A percentile compares a stretch with the other conserved stretches of the same genome.
Conservation (phyloP, 2,888 invertebrate species). For the Meiosimyza platycephala region DNA sequence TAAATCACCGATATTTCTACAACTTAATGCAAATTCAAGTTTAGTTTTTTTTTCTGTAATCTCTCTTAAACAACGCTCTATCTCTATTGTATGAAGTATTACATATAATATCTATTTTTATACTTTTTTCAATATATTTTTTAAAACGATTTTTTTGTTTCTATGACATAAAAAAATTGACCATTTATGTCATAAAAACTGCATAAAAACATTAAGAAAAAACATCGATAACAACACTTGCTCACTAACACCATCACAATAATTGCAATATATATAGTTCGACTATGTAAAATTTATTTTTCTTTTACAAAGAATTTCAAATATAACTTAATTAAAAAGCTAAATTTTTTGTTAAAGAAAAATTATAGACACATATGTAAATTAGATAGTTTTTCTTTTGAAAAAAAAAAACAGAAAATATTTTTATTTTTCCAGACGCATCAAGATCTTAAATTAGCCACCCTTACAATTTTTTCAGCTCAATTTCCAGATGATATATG, state of each 20-base stretch:
- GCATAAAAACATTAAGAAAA: not conserved
- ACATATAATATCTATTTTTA: slow-evolving; percentile 34
- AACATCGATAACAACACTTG: slow-evolving; percentile 24
- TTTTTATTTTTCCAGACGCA: too few relatives aligned
- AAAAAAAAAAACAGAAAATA: too few relatives aligned
- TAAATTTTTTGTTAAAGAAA: slow-evolving; percentile 11
- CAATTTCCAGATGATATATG: too few relatives aligned
- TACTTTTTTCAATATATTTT: slow-evolving; percentile 42
- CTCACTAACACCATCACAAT: slow-evolving; percentile 20
- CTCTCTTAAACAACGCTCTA: slow-evolving; percentile 21
- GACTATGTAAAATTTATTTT: slow-evolving; percentile 24
- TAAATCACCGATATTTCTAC: slow-evolving; percentile 7
- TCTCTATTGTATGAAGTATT: slow-evolving; percentile 16
- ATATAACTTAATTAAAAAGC: not conserved
- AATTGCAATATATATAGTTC: slow-evolving; percentile 20
- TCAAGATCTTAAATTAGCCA: too few relatives aligned
- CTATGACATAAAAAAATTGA: slow-evolving; percentile 31
- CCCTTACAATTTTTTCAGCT: too few relatives aligned
- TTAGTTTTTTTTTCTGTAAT: not conserved
- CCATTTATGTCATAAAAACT: slow-evolving; percentile 39
- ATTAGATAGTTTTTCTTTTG: too few relatives aligned
- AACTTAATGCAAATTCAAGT: slow-evolving; percentile 11
- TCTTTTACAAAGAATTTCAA: slow-evolving; percentile 14
- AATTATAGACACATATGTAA: not conserved
- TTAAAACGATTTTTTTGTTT: slow-evolving; percentile 4